These are phyloP conservation scores for Eptesicus fuscus DNA, from an alignment of 2,113 vertebrate genomes.

Conservation along the genomic window DNA sequence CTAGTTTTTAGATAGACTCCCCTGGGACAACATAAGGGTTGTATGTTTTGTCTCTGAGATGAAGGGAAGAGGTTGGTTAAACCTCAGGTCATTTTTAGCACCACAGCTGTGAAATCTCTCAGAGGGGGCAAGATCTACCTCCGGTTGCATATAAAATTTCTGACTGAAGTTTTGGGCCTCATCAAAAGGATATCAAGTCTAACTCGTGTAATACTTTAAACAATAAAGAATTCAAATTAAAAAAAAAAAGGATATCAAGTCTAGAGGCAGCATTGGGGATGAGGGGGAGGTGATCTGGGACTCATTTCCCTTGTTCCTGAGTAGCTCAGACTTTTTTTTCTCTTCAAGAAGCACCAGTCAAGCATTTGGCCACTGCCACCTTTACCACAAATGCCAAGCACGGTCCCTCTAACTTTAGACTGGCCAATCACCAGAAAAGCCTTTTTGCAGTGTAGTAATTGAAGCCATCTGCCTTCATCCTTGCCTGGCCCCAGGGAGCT, in stretches of 20 bases:
- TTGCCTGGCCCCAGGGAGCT: not conserved
- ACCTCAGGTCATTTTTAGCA: constrained; percentile 54
- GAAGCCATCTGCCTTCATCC: not conserved
- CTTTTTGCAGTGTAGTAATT: not conserved
- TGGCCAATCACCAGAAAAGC: not conserved
- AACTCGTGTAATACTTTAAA: too few relatives aligned
- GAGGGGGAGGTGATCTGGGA: not conserved
- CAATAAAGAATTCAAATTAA: too few relatives aligned
- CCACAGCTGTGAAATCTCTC: constrained; percentile 44
- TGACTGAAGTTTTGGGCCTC: not conserved
- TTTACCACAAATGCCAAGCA: not conserved
- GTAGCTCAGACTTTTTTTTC: not conserved
- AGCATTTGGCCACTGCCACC: not conserved
- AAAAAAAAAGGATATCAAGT: not conserved
- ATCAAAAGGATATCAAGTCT: not conserved
- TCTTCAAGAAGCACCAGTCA: not conserved
- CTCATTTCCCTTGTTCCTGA: constrained; percentile 11
- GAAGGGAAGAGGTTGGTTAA: constrained; percentile 53
- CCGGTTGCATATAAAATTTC: constrained; percentile 26
- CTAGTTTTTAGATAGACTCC: constrained; percentile 40
- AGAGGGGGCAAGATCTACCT: not conserved
- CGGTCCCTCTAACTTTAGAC: not conserved
- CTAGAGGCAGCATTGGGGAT: not conserved
- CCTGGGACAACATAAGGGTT: not conserved
- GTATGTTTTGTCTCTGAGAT: constrained; percentile 48